Evolutionary conservation across 2,888 invertebrate genomes (phyloP), one percentile per base, ranked within the genome.

Genomic region (Selenia dentaria): DNA sequence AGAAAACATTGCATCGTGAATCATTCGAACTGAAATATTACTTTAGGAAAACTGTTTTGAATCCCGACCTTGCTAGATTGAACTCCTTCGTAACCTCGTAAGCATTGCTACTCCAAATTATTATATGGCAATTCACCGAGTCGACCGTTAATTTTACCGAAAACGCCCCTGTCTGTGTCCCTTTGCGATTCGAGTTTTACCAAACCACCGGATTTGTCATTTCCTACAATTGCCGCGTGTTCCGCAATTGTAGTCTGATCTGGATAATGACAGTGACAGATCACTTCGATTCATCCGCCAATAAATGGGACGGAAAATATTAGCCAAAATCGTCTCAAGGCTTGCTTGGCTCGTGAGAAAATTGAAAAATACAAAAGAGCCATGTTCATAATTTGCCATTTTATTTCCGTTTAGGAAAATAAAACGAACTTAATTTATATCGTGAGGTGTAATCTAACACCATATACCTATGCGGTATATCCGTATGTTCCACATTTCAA

Each of bases 1-100:
- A 44, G 42, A 47, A 56, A 35, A 52, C 43, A 52, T 38, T 54
- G 58, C 56, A 56, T 32, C 45, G 43, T 59, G 58, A 56, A 54
- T 56, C 56, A 59, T 40, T 29, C 10, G 37, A 50, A 35, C 50
- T 48, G 44, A 54, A 48, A 56, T 54, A 59, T 48, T 50, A 43
- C 33, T 28, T 28, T 40, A 32, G 34, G 37, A 51, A 47, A 46
- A 45, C 45, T 41, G 49, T 47, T 54, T 51, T 51, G 53, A 45
- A 51, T 49, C 26, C 29, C 36, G 37, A 54, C 46, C 39, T 29
- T 38, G 49, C 26, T 41, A 57, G 50, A 40, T 50, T n/a, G n/a
- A n/a, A n/a, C n/a, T n/a, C n/a, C n/a, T n/a, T n/a, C n/a, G n/a
- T n/a, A n/a, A n/a, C n/a, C n/a, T n/a, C n/a, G n/a, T n/a, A n/a